A percentile compares a stretch with the other conserved stretches of the same genome.
Conservation (phyloP, 2,113 vertebrate genomes). For the Tachycineta bicolor region DNA sequence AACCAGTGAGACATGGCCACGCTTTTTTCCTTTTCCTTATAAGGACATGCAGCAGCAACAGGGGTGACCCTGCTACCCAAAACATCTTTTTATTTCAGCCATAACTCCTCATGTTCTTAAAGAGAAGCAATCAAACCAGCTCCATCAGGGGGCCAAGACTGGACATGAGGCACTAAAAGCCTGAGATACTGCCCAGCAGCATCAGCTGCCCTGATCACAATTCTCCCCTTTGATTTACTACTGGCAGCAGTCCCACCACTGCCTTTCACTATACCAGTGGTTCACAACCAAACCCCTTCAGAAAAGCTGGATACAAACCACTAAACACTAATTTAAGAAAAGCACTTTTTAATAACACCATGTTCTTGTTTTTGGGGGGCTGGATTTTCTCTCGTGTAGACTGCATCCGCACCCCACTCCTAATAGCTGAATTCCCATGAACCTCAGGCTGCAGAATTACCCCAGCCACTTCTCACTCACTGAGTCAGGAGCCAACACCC, state of each 20-base stretch:
- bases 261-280: neutral
- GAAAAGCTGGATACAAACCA: neutral
- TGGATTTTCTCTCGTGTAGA: neutral
- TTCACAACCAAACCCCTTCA: neutral
- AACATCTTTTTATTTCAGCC: neutral
- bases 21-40: neutral
- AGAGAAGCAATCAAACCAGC: neutral
- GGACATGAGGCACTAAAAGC: neutral
- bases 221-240: neutral
- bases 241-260: neutral
- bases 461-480: neutral
- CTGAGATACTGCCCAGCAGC: neutral
- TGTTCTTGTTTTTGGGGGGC: accelerated
- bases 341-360: neutral
- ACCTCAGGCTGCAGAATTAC: neutral
- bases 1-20: neutral
- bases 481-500: neutral
- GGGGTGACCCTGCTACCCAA: neutral
- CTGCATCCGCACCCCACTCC: neutral
- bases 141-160: neutral
- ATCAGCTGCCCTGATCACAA: neutral
- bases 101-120: neutral
- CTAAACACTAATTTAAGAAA: neutral
- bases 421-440: accelerated
- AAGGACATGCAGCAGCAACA: neutral